Base-by-base conservation (phyloP, 2,797 vertebrate genomes). In the Carcharodon carcharias region DNA sequence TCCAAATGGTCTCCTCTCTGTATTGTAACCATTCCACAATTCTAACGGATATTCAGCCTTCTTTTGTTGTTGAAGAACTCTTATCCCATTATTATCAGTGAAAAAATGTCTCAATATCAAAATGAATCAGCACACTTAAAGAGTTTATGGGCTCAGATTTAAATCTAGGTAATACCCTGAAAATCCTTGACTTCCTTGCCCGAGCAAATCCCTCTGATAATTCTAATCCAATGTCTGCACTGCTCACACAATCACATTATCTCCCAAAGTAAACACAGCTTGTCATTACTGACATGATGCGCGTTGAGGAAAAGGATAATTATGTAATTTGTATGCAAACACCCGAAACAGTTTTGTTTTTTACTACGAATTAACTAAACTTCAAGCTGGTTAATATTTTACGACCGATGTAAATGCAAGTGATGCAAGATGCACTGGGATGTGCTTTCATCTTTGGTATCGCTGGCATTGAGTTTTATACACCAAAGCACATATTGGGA, bases 281-380 rank as follows among this genome's bases (percentile, higher is more conserved):
- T 95, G 94, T 73, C 94, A 56, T 77, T 77, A 54, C 94, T 95
- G 54, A 31, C 94, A 58, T 73, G 94, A 95, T 58, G 50, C 69
- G 69, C 50, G 31, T 71, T 95, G 69, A 95, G 94, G 69, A 21
- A 95, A 95, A 56, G 94, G 50, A 95, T 95, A 95, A 95, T 95
- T 77, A 95, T 95, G 94, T 58, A 56, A 95, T 95, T 95, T 95
- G 94, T 77, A 77, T 95, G 65, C 94, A 95, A 95, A 77, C 94
- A 95, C 69, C 69, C 40, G 28, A 93, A 95, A 95, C 94, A 56
- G 69, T 95, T 95, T 95, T 67, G 65, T 45, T 77, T 95, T 95
- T 77, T 71, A 95, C 54, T 95, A 77, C 28, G 18, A 95, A 95
- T 95, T 77, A 95, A 69, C 18, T 73, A 58, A 95, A 95, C 67